Percentiles rank a stretch among this genome's conserved stretches.
Conservation (phyloP, 2,797 vertebrate genomes). For the Onychomys arenicola region DNA sequence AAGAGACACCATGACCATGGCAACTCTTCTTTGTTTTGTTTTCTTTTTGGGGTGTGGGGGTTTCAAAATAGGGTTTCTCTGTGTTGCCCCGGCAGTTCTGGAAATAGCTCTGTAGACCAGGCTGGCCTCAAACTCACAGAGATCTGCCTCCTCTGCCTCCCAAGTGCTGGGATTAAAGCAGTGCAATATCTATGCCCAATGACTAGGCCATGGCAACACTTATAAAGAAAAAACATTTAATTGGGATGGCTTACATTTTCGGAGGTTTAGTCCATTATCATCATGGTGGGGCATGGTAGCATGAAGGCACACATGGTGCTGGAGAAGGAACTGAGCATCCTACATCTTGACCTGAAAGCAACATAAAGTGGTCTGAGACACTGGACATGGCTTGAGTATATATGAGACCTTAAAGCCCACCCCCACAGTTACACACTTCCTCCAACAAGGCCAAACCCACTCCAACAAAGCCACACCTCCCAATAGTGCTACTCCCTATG, state of each 20-base stretch:
- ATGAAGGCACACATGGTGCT: not conserved
- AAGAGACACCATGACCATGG: not conserved
- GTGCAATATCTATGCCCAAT: not conserved
- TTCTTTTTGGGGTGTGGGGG: not conserved
- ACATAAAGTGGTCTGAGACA: not conserved
- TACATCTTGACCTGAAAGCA: not conserved
- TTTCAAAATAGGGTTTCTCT: not conserved
- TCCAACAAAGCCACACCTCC: not conserved
- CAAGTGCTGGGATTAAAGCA: not conserved
- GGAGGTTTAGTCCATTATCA: not conserved
- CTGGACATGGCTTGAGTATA: not conserved
- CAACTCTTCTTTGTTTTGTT: not conserved
- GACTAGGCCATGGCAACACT: not conserved
- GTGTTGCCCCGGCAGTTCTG: not conserved
- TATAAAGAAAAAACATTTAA: not conserved
- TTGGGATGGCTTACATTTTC: not conserved
- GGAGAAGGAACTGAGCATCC: not conserved
- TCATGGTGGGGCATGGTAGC: not conserved
- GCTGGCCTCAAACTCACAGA: not conserved
- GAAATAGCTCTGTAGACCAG: not conserved
- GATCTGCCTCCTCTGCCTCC: not conserved
- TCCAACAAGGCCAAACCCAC: not conserved
- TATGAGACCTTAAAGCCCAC: not conserved
- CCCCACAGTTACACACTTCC: not conserved
- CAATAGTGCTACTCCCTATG: not conserved